These are phyloP conservation scores for Tetrax tetrax DNA, from an alignment of 2,113 vertebrate species.

Conservation along the genomic window DNA sequence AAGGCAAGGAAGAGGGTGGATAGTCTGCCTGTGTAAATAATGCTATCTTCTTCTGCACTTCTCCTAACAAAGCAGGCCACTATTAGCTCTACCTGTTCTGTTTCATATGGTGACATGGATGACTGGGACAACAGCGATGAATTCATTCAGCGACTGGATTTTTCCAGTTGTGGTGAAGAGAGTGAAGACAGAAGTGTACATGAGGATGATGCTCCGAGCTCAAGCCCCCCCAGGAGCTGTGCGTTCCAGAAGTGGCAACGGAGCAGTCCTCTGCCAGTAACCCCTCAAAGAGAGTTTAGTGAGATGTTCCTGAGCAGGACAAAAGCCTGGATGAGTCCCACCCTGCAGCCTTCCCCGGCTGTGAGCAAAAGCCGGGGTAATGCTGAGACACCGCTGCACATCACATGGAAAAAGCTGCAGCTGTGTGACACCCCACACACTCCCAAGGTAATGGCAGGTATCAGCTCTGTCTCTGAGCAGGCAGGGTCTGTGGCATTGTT, in stretches of 20 bases:
- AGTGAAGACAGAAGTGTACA: constrained; percentile 52
- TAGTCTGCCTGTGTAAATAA: not conserved
- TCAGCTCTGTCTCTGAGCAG: too few species aligned
- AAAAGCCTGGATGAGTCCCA: constrained; percentile 14
- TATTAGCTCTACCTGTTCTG: not conserved
- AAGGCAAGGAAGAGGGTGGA: not conserved
- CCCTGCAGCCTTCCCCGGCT: not conserved
- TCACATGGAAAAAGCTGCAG: constrained; percentile 80
- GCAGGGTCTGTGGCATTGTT: accelerated
- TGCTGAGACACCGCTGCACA: constrained; percentile 77
- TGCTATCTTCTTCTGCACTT: not conserved
- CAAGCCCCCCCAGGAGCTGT: not conserved
- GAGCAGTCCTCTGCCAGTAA: not conserved
- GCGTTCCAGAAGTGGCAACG: not conserved
- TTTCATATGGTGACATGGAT: constrained; percentile 56
- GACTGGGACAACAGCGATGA: constrained; percentile 41
- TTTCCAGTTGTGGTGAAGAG: constrained; percentile 85
- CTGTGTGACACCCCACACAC: constrained; percentile 84
- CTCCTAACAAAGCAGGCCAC: not conserved
- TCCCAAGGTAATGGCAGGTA: constrained; percentile 80
- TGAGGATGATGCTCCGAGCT: not conserved
- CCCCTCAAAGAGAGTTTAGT: not conserved
- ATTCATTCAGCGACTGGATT: constrained; percentile 79
- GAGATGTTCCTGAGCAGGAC: not conserved
- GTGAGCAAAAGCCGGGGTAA: not conserved